Conservation (phyloP, 2,113 vertebrate species). For the Polyodon spathula region DNA sequence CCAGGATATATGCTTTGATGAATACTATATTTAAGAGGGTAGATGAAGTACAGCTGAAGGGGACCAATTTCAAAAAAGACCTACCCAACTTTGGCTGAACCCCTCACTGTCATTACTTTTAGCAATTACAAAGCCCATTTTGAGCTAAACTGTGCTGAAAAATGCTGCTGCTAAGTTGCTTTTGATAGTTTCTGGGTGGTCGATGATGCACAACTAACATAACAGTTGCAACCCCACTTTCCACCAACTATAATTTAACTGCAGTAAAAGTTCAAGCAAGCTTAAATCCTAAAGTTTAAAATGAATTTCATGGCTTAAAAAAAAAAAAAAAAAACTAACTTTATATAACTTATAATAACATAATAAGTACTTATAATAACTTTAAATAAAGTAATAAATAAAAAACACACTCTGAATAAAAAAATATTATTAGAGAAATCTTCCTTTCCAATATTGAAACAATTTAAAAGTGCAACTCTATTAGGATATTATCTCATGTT, state of each 20-base stretch:
- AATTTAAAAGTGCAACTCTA: too few species aligned
- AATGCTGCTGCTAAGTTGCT: slow-evolving; percentile 38
- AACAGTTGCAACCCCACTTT: slow-evolving; percentile 34
- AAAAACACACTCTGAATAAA: too few species aligned
- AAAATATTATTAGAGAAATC: too few species aligned
- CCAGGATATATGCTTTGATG: too few species aligned
- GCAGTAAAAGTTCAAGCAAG: not conserved
- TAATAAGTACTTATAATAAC: too few species aligned
- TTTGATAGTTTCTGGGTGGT: slow-evolving; percentile 36
- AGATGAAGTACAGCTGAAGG: not conserved
- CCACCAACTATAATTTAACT: slow-evolving; percentile 10
- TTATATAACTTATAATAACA: slow-evolving; percentile 27
- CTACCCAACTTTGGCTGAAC: slow-evolving; percentile 44
- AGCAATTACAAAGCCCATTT: slow-evolving; percentile 31
- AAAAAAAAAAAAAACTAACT: slow-evolving; percentile 12
- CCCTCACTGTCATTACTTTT: slow-evolving; percentile 27
- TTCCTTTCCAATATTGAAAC: too few species aligned
- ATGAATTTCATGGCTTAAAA: slow-evolving; percentile 14
- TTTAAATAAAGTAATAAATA: too few species aligned
- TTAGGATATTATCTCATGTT: too few species aligned
- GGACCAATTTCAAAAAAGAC: not conserved
- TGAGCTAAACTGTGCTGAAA: slow-evolving; percentile 26
- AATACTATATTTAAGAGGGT: too few species aligned
- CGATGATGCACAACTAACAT: slow-evolving; percentile 43
- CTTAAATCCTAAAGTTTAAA: slow-evolving; percentile 2